phyloP scores from a whole-genome alignment of 2,888 invertebrate species.

The Eutolmus rufibarbis region DNA sequence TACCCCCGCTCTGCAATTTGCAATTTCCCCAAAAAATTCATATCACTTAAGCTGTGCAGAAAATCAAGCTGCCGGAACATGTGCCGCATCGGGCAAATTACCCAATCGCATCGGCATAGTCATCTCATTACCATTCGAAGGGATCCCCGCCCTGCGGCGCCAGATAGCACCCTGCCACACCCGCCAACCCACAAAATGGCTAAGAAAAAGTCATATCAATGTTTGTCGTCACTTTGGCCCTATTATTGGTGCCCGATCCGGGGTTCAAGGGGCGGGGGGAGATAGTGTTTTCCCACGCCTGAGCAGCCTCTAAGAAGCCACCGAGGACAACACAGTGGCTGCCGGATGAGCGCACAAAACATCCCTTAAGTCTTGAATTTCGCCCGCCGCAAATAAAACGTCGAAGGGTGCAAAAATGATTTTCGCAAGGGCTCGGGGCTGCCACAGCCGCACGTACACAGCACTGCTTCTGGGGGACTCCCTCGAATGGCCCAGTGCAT shows the following conservation, averaged over 20 bases:
- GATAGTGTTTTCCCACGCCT: neutral
- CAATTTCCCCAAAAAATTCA: neutral
- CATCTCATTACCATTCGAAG: constrained; percentile 24
- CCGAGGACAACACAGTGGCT: neutral
- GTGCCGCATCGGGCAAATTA: neutral
- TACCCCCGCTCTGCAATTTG: neutral
- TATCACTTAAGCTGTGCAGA: neutral
- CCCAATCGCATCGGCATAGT: constrained; percentile 16
- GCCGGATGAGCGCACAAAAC: neutral
- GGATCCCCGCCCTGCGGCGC: neutral
- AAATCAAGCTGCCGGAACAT: neutral
- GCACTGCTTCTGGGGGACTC: neutral
- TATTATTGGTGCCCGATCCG: neutral
- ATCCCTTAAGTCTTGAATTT: constrained; percentile 7
- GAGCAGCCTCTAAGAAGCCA: neutral
- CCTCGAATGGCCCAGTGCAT: neutral
- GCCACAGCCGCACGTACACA: neutral
- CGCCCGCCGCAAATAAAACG: constrained; percentile 17
- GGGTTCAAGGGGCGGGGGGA: neutral
- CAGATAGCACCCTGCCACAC: neutral
- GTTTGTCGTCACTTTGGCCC: neutral
- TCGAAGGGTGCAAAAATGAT: constrained; percentile 36
- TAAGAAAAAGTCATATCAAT: constrained; percentile 8
- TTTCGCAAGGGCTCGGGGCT: constrained; percentile 12
- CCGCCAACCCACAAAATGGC: neutral